phyloP scores from a whole-genome alignment of 92 coral and sea anemone genomes.

The Umimayanthus kanabou region DNA sequence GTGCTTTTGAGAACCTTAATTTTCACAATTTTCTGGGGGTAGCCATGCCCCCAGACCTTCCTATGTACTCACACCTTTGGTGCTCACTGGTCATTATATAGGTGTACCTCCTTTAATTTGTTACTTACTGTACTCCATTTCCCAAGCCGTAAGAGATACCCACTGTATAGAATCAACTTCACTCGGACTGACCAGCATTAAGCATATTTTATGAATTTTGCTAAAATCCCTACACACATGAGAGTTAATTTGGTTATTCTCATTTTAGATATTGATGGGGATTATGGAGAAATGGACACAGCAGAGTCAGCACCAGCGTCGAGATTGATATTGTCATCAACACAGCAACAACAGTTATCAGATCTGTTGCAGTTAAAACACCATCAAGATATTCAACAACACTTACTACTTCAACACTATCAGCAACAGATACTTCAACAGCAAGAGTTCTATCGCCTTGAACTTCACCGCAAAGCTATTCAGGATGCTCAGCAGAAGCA shows the following conservation, averaged over 20 bases:
- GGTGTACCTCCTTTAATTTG: too few relatives aligned
- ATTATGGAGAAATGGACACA: conserved; percentile 66
- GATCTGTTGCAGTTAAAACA: conserved; percentile 69
- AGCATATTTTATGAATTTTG: background rate
- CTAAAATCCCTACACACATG: background rate
- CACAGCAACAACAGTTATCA: conserved; percentile 81
- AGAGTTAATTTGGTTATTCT: conserved; percentile 1
- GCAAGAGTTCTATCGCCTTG: conserved; percentile 30
- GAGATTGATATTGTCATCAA: conserved; percentile 60
- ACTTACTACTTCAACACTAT: conserved; percentile 41
- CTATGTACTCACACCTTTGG: too few relatives aligned
- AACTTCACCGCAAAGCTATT: conserved; percentile 17
- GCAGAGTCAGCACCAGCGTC: conserved; percentile 65
- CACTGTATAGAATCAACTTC: too few relatives aligned
- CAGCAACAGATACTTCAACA: conserved; percentile 35
- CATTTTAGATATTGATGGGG: conserved; percentile 68
- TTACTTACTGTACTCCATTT: too few relatives aligned
- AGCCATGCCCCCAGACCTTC: too few relatives aligned
- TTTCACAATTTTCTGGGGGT: too few relatives aligned
- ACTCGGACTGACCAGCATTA: too few relatives aligned
- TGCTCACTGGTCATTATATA: too few relatives aligned
- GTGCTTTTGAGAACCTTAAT: too few relatives aligned
- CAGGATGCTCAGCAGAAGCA: conserved; percentile 36
- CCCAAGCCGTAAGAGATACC: too few relatives aligned
- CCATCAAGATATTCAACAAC: conserved; percentile 75